Evolutionary conservation across 2,888 invertebrate species (phyloP).

Genomic region (Tetragnatha montana): DNA sequence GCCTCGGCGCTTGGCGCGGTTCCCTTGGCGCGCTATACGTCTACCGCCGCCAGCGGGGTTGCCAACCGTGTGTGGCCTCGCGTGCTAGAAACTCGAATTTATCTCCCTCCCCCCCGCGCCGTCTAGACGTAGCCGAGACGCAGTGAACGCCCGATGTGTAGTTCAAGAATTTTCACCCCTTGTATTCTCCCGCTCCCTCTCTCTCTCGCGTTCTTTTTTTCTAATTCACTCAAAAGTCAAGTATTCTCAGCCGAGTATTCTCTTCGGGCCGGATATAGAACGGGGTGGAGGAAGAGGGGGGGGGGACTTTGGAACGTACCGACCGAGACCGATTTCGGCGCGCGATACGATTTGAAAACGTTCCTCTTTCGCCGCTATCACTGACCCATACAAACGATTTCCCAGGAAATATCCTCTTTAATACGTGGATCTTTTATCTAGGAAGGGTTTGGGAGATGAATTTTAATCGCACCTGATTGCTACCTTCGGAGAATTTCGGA

Average conservation of each 20-base stretch:
- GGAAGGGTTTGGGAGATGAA: no score
- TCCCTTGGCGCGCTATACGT: slow-evolving; percentile 47
- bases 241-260: slow-evolving; percentile 18
- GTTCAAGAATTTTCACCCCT: slow-evolving; percentile 53
- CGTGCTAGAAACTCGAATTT: slow-evolving; percentile 65
- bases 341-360: slow-evolving; percentile 1
- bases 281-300: slow-evolving; percentile 1
- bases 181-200: slow-evolving; percentile 16
- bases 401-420: slow-evolving; percentile 1
- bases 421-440: no score
- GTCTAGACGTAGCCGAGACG: slow-evolving; percentile 67
- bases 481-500: no score
- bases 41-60: slow-evolving; percentile 38
- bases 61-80: slow-evolving; percentile 48
- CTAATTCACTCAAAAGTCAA: neutral
- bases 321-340: slow-evolving; percentile 33
- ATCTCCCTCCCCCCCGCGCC: slow-evolving; percentile 21
- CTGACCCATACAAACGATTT: neutral
- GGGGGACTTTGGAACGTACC: slow-evolving; percentile 10
- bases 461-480: no score
- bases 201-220: slow-evolving; percentile 15
- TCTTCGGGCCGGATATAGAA: slow-evolving; percentile 39
- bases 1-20: slow-evolving; percentile 39
- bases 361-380: neutral
- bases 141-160: slow-evolving; percentile 63